phyloP scores from a whole-genome alignment of 2,797 vertebrate species.

The Anniella stebbinsi region DNA sequence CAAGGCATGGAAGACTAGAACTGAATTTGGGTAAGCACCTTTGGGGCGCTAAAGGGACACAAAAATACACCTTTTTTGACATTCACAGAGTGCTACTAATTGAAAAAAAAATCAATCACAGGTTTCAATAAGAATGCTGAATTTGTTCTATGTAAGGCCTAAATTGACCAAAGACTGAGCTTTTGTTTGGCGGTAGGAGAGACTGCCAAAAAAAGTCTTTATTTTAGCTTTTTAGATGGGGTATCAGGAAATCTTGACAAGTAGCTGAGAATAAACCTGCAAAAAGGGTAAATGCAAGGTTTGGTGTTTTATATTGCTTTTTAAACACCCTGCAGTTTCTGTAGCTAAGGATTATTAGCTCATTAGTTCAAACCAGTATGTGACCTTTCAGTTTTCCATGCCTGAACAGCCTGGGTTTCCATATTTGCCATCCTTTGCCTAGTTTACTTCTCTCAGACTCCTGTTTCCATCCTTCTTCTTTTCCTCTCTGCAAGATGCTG shows the following conservation, averaged over 20 bases:
- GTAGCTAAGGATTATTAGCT: not conserved
- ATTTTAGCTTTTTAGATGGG: slow-evolving; percentile 5
- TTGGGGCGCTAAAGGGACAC: slow-evolving; percentile 44
- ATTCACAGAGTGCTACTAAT: slow-evolving; percentile 10
- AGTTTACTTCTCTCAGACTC: not conserved
- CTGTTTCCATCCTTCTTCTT: too few species aligned
- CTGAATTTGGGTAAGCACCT: slow-evolving; percentile 11
- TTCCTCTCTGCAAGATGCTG: too few species aligned
- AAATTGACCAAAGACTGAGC: slow-evolving; percentile 12
- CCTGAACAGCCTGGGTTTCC: not conserved
- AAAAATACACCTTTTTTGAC: slow-evolving; percentile 45
- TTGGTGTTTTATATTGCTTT: too few species aligned
- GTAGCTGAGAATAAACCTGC: slow-evolving; percentile 10
- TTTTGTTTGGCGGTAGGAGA: not conserved
- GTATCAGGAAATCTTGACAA: slow-evolving; percentile 33
- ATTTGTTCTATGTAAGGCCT: not conserved
- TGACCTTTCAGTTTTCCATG: not conserved
- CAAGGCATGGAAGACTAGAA: not conserved
- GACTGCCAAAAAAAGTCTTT: slow-evolving; percentile 25
- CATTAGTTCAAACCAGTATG: not conserved
- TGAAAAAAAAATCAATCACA: slow-evolving; percentile 25
- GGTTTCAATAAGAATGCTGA: not conserved
- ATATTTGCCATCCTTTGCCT: not conserved
- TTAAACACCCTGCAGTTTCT: not conserved
- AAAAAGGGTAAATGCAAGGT: not conserved